Base-by-base conservation (phyloP, 2,888 invertebrate species). In the Lysandra bellargus region DNA sequence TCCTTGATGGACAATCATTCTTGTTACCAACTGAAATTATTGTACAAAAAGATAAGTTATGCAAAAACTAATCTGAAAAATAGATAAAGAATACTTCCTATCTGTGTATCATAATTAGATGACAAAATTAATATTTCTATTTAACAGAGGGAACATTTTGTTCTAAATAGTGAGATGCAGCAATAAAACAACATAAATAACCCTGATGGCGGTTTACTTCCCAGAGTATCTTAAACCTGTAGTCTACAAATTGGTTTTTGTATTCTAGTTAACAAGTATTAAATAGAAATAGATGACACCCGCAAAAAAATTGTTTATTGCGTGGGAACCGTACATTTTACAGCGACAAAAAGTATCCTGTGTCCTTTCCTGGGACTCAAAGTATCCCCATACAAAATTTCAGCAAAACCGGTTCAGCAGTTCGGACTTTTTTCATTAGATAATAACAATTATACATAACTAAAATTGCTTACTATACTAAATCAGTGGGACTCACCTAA, bases 1-100 rank as follows among this genome's bases (percentile, higher is more conserved):
- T 99, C 84, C 98, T 95, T 86, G 98, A 98, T 17, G 98, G 98
- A 89, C 98, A 97, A 93, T 99, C 99, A 92, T 98, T 98, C 94
- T 99, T 99, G 95, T 99, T 99, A 83, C 99, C 99, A 90, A 99
- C 99, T 97, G 91, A 76, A 95, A 95, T 75, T 44, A 82, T 73
- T 57, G 57, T 79, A 73, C 44, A 78, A 53, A 49, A 69, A 33
- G 4, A 17, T 69, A 9, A 37, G 4, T 37, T 17, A 37, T 33
- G 69, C 14, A 69, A 33, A 37, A 37, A 14, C 69, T 14, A 33
- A 33, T 33, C 69, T 69, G 12, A 30, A 23, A 64, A 3, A 64
- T 64, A 12, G 12, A 4, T 30, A 30, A 64, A 12, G 12, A 64
- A 64, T 61, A 17, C 17, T 60, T 60, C 17, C 60, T 4, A 6